Evolutionary conservation across 2,113 vertebrate species (phyloP).

Genomic region (Pseudopipra pipra): DNA sequence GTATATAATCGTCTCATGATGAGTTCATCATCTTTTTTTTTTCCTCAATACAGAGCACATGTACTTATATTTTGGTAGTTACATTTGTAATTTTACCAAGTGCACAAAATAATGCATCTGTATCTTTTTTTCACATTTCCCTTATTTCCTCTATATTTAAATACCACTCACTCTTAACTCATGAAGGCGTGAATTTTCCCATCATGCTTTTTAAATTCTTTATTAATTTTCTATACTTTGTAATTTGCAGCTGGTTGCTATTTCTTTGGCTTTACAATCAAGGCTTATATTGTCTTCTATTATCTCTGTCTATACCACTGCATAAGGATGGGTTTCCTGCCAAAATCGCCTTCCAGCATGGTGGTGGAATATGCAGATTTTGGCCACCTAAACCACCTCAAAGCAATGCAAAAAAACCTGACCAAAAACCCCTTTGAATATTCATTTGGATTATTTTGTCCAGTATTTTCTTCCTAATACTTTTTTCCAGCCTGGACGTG

Average conservation of each 20-base stretch:
- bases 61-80: background rate
- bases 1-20: background rate
- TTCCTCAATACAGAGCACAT: background rate
- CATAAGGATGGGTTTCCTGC: background rate
- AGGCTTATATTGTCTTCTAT: background rate
- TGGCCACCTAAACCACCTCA: background rate
- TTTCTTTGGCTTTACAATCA: background rate
- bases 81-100: background rate
- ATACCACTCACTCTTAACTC: background rate
- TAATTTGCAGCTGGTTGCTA: background rate
- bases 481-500: background rate
- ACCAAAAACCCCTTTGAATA: background rate
- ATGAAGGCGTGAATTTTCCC: background rate
- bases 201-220: background rate
- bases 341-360: background rate
- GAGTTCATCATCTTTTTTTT: background rate
- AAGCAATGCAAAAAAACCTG: background rate
- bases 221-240: background rate
- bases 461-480: background rate
- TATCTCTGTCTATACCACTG: background rate
- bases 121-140: background rate
- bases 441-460: background rate
- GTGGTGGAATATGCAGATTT: background rate
- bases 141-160: background rate
- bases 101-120: background rate